These are phyloP conservation scores for Pao palembangensis DNA, from an alignment of 2,113 vertebrate species.

Conservation along the genomic window DNA sequence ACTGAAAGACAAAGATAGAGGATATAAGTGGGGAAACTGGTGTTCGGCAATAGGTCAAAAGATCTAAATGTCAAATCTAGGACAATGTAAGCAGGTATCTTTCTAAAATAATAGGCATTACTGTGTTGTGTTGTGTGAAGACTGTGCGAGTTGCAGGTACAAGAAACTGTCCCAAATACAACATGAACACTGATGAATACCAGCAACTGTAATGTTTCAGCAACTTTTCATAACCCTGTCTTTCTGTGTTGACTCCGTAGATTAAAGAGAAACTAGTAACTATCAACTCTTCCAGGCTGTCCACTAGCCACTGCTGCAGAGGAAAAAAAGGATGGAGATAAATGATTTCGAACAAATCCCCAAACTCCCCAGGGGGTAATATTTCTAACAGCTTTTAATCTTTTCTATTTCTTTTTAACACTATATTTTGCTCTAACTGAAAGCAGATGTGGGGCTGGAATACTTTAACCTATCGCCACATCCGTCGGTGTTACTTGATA, in stretches of 20 bases:
- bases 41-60: no score
- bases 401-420: constrained; percentile 51
- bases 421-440: constrained; percentile 63
- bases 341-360: constrained; percentile 49
- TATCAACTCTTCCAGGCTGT: constrained; percentile 11
- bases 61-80: neutral
- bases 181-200: neutral
- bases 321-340: constrained; percentile 35
- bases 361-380: constrained; percentile 47
- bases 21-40: no score
- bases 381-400: constrained; percentile 59
- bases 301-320: constrained; percentile 22
- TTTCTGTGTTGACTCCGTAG: constrained; percentile 7
- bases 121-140: neutral
- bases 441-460: constrained; percentile 66
- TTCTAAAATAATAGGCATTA: no score
- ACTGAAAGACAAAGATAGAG: constrained; percentile 78
- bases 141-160: constrained; percentile 8
- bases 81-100: neutral
- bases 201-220: constrained; percentile 10
- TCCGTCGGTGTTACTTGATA: constrained; percentile 62
- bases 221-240: constrained; percentile 17
- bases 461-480: constrained; percentile 50
- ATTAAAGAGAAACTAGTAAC: constrained; percentile 40
- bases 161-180: neutral